Conservation (phyloP, 2,113 vertebrate genomes). For the Rattus norvegicus region DNA sequence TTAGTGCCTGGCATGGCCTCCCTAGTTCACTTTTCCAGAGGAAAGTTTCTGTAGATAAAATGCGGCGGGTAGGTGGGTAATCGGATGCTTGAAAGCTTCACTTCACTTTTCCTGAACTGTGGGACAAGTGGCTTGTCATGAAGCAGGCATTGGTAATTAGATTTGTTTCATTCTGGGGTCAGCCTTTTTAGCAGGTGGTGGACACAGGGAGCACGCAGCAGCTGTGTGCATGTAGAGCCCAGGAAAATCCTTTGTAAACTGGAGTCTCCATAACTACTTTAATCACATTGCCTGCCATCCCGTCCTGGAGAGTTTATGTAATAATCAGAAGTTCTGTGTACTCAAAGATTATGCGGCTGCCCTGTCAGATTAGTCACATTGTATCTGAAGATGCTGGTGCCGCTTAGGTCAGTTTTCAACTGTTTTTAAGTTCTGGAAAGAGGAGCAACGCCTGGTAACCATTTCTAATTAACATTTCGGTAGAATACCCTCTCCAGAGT, state of each 20-base stretch:
- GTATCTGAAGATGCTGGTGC: conserved; percentile 24
- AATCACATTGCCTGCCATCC: neutral
- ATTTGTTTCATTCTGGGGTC: conserved; percentile 78
- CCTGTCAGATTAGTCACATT: neutral
- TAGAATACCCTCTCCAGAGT: conserved; percentile 17
- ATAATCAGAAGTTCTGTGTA: conserved; percentile 15
- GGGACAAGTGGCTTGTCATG: conserved; percentile 78
- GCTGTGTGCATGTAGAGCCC: conserved; percentile 42
- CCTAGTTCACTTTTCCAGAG: conserved; percentile 65
- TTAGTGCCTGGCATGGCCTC: conserved; percentile 35
- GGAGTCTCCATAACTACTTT: conserved; percentile 54
- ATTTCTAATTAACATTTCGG: conserved; percentile 67
- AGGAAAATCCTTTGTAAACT: conserved; percentile 61
- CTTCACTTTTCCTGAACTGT: conserved; percentile 65
- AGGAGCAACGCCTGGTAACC: conserved; percentile 41
- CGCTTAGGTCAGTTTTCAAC: neutral
- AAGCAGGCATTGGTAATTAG: conserved; percentile 71
- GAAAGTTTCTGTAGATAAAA: conserved; percentile 73
- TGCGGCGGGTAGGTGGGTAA: conserved; percentile 56
- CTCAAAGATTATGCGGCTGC: neutral
- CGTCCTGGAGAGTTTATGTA: conserved; percentile 38
- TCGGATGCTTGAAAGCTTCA: conserved; percentile 76
- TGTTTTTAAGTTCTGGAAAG: conserved; percentile 27
- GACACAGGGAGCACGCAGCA: neutral
- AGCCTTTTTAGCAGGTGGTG: conserved; percentile 83